Conservation (phyloP, 1,140 invertebrate genomes). For the Hyposmocoma kahamanoa region DNA sequence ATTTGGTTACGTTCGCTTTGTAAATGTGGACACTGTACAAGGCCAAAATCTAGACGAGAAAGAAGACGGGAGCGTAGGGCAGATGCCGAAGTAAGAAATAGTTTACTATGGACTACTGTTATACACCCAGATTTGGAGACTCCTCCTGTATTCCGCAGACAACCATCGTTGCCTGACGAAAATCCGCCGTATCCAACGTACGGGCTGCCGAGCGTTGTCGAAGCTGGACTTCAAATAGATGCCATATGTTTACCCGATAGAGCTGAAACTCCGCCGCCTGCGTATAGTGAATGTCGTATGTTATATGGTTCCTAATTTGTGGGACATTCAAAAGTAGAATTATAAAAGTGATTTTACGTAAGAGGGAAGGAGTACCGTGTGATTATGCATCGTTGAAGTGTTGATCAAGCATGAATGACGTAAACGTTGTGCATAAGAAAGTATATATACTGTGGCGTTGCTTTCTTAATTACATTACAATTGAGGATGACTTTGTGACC, state of each 20-base stretch:
- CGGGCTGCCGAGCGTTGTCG: constrained; percentile 22
- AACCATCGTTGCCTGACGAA: constrained; percentile 41
- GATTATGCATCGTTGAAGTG: no score
- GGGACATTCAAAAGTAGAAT: no score
- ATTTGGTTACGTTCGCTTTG: constrained; percentile 56
- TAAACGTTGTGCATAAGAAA: no score
- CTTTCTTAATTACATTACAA: no score
- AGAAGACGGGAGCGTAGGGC: constrained; percentile 30
- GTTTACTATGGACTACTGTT: constrained; percentile 51
- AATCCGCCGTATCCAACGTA: constrained; percentile 26
- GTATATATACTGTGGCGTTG: no score
- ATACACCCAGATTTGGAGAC: constrained; percentile 54
- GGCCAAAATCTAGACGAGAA: constrained; percentile 27
- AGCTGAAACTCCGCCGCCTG: constrained; percentile 64
- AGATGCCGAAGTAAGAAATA: constrained; percentile 52
- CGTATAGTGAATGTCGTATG: constrained; percentile 55
- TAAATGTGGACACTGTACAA: constrained; percentile 35
- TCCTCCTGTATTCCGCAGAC: constrained; percentile 48
- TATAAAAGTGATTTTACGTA: no score
- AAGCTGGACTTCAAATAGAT: constrained; percentile 26
- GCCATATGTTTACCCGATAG: constrained; percentile 30
- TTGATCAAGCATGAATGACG: no score
- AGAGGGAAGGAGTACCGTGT: no score
- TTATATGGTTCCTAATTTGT: no score
- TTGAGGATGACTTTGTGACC: no score